Evolutionary conservation across 2,113 vertebrate species (phyloP).

Genomic region (Platanista minor): DNA sequence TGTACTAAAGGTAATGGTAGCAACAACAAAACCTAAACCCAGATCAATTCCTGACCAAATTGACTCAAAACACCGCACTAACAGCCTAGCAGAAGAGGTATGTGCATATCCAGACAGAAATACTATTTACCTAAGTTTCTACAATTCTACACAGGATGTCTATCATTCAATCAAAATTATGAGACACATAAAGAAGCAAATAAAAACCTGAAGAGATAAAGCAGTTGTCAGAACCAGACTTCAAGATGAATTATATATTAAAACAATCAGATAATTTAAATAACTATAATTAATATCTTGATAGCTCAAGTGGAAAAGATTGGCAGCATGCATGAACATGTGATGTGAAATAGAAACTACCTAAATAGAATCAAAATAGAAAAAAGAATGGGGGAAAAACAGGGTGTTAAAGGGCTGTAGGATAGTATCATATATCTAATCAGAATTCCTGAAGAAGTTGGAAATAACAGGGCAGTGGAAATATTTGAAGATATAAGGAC

Average conservation of each 20-base stretch:
- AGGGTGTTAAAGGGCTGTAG: not conserved
- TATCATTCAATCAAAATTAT: not conserved
- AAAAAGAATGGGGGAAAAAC: not conserved
- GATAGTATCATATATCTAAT: not conserved
- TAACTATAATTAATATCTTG: not conserved
- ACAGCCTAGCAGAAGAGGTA: not conserved
- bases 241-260: not conserved
- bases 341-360: not conserved
- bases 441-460: not conserved
- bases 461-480: not conserved
- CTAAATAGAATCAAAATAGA: not conserved
- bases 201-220: not conserved
- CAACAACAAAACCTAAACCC: not conserved
- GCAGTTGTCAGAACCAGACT: not conserved
- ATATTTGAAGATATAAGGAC: not conserved
- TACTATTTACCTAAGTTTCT: not conserved
- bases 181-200: not conserved
- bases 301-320: not conserved
- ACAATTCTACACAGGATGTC: not conserved
- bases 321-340: not conserved
- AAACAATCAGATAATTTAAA: not conserved
- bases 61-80: not conserved
- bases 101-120: not conserved
- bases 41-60: not conserved
- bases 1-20: not conserved